phyloP scores from a whole-genome alignment of 1,140 invertebrate genomes.

The Globodera ellingtonae region DNA sequence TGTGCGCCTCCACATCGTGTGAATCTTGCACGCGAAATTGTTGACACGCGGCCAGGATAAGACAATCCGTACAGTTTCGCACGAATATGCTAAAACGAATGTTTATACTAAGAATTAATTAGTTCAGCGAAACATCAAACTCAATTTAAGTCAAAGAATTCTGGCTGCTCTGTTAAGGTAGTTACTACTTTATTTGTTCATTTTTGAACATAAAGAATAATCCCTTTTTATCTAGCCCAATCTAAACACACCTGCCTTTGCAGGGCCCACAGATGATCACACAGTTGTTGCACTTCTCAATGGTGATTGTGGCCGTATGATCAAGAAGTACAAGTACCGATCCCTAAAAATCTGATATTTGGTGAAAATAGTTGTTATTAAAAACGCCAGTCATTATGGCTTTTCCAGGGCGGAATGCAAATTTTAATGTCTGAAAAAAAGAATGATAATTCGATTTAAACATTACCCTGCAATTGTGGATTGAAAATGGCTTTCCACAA shows the following conservation, averaged over 20 bases:
- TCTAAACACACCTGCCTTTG: slow-evolving; percentile 16
- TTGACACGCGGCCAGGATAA: slow-evolving; percentile 24
- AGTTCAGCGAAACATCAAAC: too few relatives aligned
- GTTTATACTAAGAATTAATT: too few relatives aligned
- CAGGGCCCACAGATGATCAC: slow-evolving; percentile 20
- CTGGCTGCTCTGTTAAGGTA: too few relatives aligned
- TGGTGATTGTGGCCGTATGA: slow-evolving; percentile 14
- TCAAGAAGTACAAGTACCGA: slow-evolving; percentile 21
- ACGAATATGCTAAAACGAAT: slow-evolving; percentile 10
- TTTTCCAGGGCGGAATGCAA: background rate
- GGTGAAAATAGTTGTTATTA: background rate
- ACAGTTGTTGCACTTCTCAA: slow-evolving; percentile 25
- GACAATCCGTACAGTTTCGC: slow-evolving; percentile 20
- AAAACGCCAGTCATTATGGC: background rate
- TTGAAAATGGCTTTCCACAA: slow-evolving; percentile 13
- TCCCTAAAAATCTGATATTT: background rate
- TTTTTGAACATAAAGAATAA: too few relatives aligned
- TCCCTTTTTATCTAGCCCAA: too few relatives aligned
- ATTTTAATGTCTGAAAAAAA: too few relatives aligned
- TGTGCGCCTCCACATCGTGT: slow-evolving; percentile 16
- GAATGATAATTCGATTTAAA: background rate
- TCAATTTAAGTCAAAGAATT: too few relatives aligned
- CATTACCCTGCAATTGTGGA: slow-evolving; percentile 10
- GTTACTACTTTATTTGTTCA: too few relatives aligned
- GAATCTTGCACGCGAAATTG: slow-evolving; percentile 24